Evolutionary conservation across 2,113 vertebrate genomes (phyloP).

Genomic region (Dicerorhinus sumatrensis): DNA sequence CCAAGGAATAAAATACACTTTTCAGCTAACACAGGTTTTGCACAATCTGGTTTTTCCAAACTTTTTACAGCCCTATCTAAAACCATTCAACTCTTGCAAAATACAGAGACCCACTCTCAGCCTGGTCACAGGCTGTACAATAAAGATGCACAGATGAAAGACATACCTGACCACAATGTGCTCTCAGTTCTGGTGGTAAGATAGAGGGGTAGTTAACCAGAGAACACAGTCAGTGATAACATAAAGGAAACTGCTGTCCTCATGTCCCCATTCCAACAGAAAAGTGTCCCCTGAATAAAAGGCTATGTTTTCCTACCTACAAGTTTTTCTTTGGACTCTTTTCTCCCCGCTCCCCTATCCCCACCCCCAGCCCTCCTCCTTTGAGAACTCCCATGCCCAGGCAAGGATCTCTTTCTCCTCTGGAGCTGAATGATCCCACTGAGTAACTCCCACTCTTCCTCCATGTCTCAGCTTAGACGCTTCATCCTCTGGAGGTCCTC

Average conservation of each 20-base stretch:
- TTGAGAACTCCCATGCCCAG: not conserved
- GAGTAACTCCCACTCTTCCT: not conserved
- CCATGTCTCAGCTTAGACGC: not conserved
- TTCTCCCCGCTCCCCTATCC: not conserved
- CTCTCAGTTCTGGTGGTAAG: not conserved
- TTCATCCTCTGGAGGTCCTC: not conserved
- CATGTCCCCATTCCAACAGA: not conserved
- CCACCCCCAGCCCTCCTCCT: not conserved
- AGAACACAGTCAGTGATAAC: not conserved
- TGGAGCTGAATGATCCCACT: not conserved
- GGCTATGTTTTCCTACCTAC: not conserved
- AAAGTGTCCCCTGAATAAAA: not conserved
- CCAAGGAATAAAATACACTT: constrained; percentile 23
- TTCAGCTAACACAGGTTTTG: not conserved
- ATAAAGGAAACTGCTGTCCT: not conserved
- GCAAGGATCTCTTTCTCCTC: not conserved
- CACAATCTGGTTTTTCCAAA: not conserved
- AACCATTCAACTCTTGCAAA: not conserved
- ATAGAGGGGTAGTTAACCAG: not conserved
- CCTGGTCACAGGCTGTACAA: not conserved
- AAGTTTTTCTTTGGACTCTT: not conserved
- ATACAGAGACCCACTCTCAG: not conserved
- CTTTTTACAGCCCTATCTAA: not conserved
- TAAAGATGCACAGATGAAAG: not conserved
- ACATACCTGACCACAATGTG: not conserved